Evolutionary conservation across 2,113 vertebrate species (phyloP).

Genomic region (Vulpes lagopus): DNA sequence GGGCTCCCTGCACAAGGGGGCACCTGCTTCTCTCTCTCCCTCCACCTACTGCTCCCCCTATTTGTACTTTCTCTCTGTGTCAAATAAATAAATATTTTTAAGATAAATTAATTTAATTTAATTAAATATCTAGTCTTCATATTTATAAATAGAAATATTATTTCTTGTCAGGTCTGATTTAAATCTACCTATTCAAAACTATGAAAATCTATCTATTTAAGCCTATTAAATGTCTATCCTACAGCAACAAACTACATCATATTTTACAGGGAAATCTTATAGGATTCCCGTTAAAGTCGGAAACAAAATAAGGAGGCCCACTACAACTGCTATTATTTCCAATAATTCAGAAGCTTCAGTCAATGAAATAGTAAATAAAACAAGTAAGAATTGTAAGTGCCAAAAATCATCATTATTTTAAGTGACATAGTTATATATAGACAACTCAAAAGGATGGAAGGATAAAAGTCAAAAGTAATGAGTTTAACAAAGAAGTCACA

Average conservation of each 20-base stretch:
- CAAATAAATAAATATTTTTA: too few relatives aligned
- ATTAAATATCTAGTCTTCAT: neutral
- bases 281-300: neutral
- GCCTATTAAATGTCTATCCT: slow-evolving; percentile 46
- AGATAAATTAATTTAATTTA: neutral
- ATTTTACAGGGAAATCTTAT: neutral
- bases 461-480: slow-evolving; percentile 30
- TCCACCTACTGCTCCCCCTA: too few relatives aligned
- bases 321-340: slow-evolving; percentile 41
- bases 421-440: neutral
- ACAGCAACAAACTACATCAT: neutral
- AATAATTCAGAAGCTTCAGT: slow-evolving; percentile 41
- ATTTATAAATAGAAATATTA: slow-evolving; percentile 37
- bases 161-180: slow-evolving; percentile 33
- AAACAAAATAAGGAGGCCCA: slow-evolving; percentile 54
- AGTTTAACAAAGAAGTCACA: slow-evolving; percentile 48
- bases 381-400: neutral
- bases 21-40: too few relatives aligned
- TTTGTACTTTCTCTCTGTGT: too few relatives aligned
- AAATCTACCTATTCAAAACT: neutral
- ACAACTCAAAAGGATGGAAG: neutral
- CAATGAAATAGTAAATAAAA: slow-evolving; percentile 32
- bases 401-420: slow-evolving; percentile 55
- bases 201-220: slow-evolving; percentile 1
- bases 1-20: too few relatives aligned